These are phyloP conservation scores for Tribolium freemani DNA, from an alignment of 2,888 invertebrate genomes.

Conservation along the genomic window DNA sequence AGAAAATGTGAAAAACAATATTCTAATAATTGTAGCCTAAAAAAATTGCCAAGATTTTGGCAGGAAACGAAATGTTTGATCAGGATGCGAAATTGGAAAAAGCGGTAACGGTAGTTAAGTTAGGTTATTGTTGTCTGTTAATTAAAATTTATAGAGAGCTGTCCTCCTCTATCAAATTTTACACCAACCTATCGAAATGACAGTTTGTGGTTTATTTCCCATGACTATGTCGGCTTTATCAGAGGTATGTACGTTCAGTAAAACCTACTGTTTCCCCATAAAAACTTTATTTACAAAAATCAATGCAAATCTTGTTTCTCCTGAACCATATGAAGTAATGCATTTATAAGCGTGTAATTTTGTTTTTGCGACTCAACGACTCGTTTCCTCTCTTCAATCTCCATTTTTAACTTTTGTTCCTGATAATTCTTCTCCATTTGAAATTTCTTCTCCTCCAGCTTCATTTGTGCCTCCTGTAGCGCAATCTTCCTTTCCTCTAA, in stretches of 20 bases:
- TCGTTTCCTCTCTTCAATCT: not conserved
- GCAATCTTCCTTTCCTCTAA: not conserved
- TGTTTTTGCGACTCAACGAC: not conserved
- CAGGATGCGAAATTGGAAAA: not conserved
- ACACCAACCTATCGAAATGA: constrained; percentile 26
- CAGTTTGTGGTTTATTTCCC: constrained; percentile 29
- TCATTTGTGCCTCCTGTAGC: not conserved
- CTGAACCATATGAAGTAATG: not conserved
- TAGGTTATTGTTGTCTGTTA: constrained; percentile 6
- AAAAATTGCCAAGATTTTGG: constrained; percentile 2
- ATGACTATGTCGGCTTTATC: constrained; percentile 28
- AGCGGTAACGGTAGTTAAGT: no score
- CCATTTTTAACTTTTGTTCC: not conserved
- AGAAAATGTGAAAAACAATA: not conserved
- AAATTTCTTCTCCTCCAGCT: not conserved
- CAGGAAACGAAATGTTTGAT: not conserved
- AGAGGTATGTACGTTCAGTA: constrained; percentile 13
- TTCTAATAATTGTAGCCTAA: constrained; percentile 4
- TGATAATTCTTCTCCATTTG: not conserved
- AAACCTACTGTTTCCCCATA: not conserved
- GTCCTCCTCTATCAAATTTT: constrained; percentile 13
- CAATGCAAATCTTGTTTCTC: not conserved
- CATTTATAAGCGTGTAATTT: not conserved
- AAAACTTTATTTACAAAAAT: not conserved
- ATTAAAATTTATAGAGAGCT: not conserved